Evolutionary conservation across 2,888 invertebrate species (phyloP).

Genomic region (Phyllotreta cruciferae): DNA sequence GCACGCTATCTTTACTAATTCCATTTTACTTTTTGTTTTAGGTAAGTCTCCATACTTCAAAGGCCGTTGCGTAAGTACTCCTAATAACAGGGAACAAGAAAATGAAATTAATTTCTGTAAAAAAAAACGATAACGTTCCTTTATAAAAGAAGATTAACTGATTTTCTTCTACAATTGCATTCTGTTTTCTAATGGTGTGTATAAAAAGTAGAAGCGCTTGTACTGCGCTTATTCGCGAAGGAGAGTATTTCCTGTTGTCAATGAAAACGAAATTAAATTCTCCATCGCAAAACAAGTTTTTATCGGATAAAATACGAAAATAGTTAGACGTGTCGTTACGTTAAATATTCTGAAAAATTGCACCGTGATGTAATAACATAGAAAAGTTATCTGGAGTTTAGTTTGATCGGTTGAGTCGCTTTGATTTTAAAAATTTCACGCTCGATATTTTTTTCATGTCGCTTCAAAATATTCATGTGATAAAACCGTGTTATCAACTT

Average conservation of each 20-base stretch:
- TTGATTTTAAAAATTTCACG: no score
- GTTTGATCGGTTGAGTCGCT: no score
- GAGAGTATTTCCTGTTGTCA: conserved; percentile 24
- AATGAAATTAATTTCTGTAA: not conserved
- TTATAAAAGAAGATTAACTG: conserved; percentile 3
- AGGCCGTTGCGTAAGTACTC: conserved; percentile 1
- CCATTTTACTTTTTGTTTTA: conserved; percentile 20
- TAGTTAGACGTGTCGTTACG: not conserved
- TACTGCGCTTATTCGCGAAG: conserved; percentile 3
- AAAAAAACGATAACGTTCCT: not conserved
- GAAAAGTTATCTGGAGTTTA: no score
- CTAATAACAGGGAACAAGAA: conserved; percentile 1
- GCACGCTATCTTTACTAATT: conserved; percentile 19
- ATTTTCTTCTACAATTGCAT: conserved; percentile 6
- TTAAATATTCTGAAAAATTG: conserved; percentile 1
- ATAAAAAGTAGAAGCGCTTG: no score
- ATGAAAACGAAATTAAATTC: conserved; percentile 34
- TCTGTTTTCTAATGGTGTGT: not conserved
- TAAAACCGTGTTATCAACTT: no score
- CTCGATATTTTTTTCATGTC: no score
- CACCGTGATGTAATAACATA: no score
- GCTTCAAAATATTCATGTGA: no score
- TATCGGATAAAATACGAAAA: not conserved
- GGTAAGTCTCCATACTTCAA: conserved; percentile 15
- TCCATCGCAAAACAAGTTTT: conserved; percentile 12